Evolutionary conservation across 2,888 invertebrate genomes (phyloP), one percentile per base, ranked within the genome.

Genomic region (Luperina nickerlii): DNA sequence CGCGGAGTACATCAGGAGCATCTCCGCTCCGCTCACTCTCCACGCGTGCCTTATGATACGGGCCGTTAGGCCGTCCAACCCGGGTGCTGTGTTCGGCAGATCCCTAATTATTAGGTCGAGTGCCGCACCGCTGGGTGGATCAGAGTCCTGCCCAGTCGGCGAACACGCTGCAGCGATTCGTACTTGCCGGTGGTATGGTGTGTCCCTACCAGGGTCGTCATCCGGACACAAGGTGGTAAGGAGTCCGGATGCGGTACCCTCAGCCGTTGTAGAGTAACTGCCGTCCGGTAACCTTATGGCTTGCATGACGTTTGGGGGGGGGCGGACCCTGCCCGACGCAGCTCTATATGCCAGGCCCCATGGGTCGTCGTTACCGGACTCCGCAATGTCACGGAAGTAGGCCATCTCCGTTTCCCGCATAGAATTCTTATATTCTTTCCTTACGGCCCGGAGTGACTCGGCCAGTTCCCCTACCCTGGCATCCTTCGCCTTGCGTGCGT

Each of bases 291-390:
- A 63, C 3, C 48, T 51, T 0, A 85, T 38, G 0, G 87, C 89
- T 18, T 86, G 71, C 0, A 90, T 32, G 0, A 90, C 78, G 42
- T 88, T 89, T 0, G 67, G 11, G 1, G 88, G 89, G 89, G 89
- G 86, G 11, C 88, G 86, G 6, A 62, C 51, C 5, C 85, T 72
- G 13, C 89, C 88, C 24, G 76, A 69, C 0, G 90, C 89, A 2
- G 67, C 84, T 1, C 89, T 70, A 8, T 91, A 89, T 0, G 91
- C 90, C 0, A 85, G n/a, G 1, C 83, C 86, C 86, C 87, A 86
- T 0, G 83, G 84, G 38, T 87, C 86, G 1, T 62, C 74, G 54
- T 82, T 82, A 0, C 76, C 78, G 0, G 65, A 20, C 1, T 79
- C 79, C 2, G 82, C 73, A 0, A 79, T 32, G 24, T 8, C 18